Evolutionary conservation across 2,888 invertebrate genomes (phyloP).

Genomic region (Cataglyphis cursor): DNA sequence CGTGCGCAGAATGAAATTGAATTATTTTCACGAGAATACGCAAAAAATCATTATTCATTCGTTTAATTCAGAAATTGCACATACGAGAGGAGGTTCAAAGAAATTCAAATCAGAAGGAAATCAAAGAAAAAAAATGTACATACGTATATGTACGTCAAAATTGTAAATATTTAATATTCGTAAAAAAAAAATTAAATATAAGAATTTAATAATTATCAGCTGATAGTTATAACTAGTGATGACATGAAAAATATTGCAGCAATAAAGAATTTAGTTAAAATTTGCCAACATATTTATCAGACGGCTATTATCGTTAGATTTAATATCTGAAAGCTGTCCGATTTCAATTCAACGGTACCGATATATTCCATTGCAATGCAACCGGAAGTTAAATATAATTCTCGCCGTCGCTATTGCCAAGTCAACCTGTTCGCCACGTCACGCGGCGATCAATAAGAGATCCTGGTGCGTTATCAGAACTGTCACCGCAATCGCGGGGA

Average conservation of each 20-base stretch:
- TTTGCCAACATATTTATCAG: constrained; percentile 28
- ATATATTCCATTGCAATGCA: constrained; percentile 1
- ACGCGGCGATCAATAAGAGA: constrained; percentile 23
- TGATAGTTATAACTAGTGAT: not conserved
- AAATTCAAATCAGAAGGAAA: not conserved
- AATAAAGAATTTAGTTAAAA: constrained; percentile 16
- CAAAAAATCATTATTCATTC: not conserved
- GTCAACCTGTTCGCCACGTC: not conserved
- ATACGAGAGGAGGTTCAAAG: not conserved
- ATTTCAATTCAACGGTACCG: constrained; percentile 15
- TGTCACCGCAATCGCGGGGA: constrained; percentile 25
- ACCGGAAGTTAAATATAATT: constrained; percentile 46
- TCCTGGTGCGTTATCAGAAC: constrained; percentile 6
- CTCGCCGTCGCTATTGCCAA: not conserved
- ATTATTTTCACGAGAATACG: constrained; percentile 5
- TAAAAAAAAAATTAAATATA: not conserved
- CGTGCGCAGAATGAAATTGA: constrained; percentile 18
- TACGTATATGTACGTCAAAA: not conserved
- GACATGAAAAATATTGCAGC: not conserved
- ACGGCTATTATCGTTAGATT: constrained; percentile 3
- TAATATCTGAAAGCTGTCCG: constrained; percentile 20
- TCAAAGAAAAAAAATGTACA: not conserved
- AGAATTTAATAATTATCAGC: not conserved
- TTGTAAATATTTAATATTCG: no score
- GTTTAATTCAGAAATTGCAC: not conserved